A percentile compares a stretch with the other conserved stretches of the same genome.
phyloP scores from a whole-genome alignment of 2,888 invertebrate genomes.

The Phalera bucephala region DNA sequence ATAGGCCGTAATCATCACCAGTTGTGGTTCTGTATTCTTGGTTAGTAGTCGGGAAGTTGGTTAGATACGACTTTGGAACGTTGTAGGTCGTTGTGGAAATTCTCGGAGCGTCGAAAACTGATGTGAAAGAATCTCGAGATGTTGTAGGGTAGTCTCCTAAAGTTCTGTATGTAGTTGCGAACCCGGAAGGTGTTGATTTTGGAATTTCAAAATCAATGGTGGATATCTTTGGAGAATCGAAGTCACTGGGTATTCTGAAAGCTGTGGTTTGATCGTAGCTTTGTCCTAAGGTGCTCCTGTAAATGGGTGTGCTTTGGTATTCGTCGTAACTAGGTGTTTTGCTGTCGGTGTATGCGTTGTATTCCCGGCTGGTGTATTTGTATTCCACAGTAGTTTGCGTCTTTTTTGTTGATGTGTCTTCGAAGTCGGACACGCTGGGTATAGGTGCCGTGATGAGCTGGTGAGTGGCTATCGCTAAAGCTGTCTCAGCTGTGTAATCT shows the following conservation, averaged over 20 bases:
- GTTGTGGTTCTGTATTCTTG: conserved; percentile 23
- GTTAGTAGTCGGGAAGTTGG: conserved; percentile 18
- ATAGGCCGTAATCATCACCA: conserved; percentile 15
- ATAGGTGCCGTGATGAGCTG: conserved; percentile 72
- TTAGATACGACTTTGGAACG: conserved; percentile 19
- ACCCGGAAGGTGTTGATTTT: conserved; percentile 11
- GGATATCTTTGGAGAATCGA: conserved; percentile 30
- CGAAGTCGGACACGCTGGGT: conserved; percentile 60
- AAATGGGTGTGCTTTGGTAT: conserved; percentile 62
- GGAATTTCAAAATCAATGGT: conserved; percentile 18
- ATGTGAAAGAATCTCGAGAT: conserved; percentile 13
- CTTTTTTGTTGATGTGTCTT: conserved; percentile 42
- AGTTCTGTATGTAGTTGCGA: conserved; percentile 15
- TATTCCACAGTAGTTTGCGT: conserved; percentile 53
- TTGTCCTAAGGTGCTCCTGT: conserved; percentile 33
- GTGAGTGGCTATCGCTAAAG: conserved; percentile 73
- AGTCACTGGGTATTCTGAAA: conserved; percentile 29
- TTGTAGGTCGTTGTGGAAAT: conserved; percentile 25
- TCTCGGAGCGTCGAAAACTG: conserved; percentile 20
- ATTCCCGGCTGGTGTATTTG: conserved; percentile 59
- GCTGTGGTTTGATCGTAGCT: conserved; percentile 45
- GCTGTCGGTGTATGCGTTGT: conserved; percentile 42
- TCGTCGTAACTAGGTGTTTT: conserved; percentile 43
- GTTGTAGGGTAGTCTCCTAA: conserved; percentile 12
- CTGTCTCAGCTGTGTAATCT: conserved; percentile 71